Percentiles rank a stretch among this genome's conserved stretches.
phyloP scores from a whole-genome alignment of 2,888 invertebrate species.

The Oscheius myriophilus region DNA sequence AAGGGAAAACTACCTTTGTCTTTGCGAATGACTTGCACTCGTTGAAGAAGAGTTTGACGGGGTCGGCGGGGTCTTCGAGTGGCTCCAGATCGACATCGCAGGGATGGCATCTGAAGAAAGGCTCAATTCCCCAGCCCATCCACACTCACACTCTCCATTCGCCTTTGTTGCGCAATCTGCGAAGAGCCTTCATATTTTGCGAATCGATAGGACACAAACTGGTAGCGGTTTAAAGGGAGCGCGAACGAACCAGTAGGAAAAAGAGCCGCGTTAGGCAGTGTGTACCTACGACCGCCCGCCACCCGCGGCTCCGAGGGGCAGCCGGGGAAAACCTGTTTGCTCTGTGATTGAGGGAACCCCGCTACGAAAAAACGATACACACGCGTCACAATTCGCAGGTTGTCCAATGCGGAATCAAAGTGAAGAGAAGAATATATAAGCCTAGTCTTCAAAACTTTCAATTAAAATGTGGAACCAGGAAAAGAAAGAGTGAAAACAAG shows the following conservation, averaged over 20 bases:
- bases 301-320: neutral
- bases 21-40: constrained; percentile 28
- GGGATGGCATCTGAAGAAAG: constrained; percentile 32
- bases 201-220: neutral
- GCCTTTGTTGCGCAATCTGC: constrained; percentile 19
- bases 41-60: constrained; percentile 21
- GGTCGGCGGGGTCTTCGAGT: constrained; percentile 8
- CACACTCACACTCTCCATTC: constrained; percentile 27
- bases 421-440: no score
- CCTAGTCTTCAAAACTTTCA: no score
- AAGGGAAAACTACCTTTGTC: constrained; percentile 9
- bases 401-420: neutral
- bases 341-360: constrained; percentile 7
- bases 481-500: no score
- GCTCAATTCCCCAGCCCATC: neutral
- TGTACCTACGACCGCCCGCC: neutral
- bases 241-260: neutral
- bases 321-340: constrained; percentile 28
- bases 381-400: neutral
- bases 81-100: constrained; percentile 29
- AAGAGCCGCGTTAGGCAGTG: neutral
- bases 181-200: constrained; percentile 13
- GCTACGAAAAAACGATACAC: neutral
- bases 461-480: no score
- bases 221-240: neutral